These are phyloP conservation scores for Gymnorhina tibicen DNA, from an alignment of 2,113 vertebrate species.

Conservation along the genomic window DNA sequence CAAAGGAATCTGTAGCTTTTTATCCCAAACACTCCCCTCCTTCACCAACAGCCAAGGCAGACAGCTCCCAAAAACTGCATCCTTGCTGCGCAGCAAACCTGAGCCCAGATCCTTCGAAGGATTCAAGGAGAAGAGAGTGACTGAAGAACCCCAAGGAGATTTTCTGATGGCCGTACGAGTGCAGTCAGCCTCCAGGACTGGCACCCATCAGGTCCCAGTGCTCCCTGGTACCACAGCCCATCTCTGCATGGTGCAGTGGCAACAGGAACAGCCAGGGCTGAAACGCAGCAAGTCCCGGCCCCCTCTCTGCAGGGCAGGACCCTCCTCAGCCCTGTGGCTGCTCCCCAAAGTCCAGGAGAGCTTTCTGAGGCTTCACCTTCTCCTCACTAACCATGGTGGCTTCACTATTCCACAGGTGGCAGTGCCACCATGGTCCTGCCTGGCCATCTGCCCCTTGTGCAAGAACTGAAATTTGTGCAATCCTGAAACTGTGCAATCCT, in stretches of 20 bases:
- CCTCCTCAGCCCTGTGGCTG: neutral
- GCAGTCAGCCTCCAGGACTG: neutral
- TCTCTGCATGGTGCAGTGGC: rapidly evolving
- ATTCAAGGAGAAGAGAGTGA: neutral
- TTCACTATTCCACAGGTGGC: rapidly evolving
- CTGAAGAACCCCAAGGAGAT: neutral
- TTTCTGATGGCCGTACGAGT: rapidly evolving
- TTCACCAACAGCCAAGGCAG: neutral
- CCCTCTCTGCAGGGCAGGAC: neutral
- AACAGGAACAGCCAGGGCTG: neutral
- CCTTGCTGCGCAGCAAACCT: neutral
- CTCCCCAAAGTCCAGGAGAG: neutral
- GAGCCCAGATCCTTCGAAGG: neutral
- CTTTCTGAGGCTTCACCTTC: neutral
- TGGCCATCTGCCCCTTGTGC: neutral
- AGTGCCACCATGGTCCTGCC: neutral
- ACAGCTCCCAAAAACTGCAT: neutral
- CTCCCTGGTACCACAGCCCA: neutral
- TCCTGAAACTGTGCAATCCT: too few species aligned
- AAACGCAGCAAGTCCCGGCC: rapidly evolving
- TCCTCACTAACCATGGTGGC: neutral
- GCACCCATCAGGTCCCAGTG: neutral
- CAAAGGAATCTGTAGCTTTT: neutral
- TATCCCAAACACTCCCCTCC: neutral
- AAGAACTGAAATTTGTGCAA: too few species aligned